These are phyloP conservation scores for Virgularia gustaviana DNA, from an alignment of 92 coral and sea anemone species.

Conservation along the genomic window DNA sequence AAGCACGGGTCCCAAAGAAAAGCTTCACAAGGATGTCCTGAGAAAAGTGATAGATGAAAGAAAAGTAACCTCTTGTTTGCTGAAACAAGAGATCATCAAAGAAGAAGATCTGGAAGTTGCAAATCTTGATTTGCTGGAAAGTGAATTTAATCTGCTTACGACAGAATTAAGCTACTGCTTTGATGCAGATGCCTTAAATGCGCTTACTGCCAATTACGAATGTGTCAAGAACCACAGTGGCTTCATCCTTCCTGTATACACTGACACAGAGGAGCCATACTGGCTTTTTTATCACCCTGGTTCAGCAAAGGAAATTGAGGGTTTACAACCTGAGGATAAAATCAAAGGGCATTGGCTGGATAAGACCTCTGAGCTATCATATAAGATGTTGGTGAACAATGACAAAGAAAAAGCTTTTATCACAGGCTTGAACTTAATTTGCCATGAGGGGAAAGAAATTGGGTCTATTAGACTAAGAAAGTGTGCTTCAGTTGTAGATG, in stretches of 20 bases:
- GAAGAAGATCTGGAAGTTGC: not conserved
- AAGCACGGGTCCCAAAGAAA: not conserved
- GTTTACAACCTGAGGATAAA: not conserved
- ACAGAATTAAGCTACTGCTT: not conserved
- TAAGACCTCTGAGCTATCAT: not conserved
- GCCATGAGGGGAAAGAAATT: not conserved
- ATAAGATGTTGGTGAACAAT: not conserved
- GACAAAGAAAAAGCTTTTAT: not conserved
- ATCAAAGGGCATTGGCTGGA: slow-evolving; percentile 10
- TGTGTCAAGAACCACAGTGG: not conserved
- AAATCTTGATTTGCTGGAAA: not conserved
- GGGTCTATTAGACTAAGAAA: not conserved
- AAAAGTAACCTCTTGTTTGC: not conserved
- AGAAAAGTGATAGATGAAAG: not conserved
- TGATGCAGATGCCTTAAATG: not conserved
- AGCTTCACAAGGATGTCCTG: not conserved
- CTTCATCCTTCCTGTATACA: slow-evolving; percentile 1
- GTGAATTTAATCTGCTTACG: not conserved
- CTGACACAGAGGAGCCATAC: slow-evolving; percentile 2
- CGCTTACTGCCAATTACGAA: not conserved
- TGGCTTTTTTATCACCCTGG: slow-evolving; percentile 21
- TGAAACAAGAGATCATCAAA: not conserved
- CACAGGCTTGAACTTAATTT: slow-evolving; percentile 6
- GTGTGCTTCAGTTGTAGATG: not conserved
- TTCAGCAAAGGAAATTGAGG: not conserved